These are phyloP conservation scores for Diplolepis rosae DNA, from an alignment of 2,888 invertebrate species.

Conservation along the genomic window DNA sequence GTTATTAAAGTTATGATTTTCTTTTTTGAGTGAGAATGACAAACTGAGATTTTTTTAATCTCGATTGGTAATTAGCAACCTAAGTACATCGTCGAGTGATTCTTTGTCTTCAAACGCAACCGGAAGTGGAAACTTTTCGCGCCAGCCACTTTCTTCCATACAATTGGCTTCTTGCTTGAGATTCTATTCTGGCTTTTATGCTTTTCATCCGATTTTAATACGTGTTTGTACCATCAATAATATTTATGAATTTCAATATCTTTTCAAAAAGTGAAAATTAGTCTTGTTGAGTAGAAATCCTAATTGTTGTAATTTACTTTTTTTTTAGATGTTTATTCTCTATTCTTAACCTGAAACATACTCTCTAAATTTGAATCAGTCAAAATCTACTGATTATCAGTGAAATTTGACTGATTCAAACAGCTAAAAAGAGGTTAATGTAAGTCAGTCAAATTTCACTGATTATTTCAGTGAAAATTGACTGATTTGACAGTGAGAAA, in stretches of 20 bases:
- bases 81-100: background rate
- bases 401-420: too few relatives aligned
- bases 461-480: too few relatives aligned
- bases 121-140: conserved; percentile 46
- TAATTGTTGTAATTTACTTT: background rate
- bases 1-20: background rate
- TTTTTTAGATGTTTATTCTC: too few relatives aligned
- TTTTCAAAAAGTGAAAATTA: background rate
- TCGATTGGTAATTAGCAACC: background rate
- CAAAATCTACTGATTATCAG: too few relatives aligned
- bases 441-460: too few relatives aligned
- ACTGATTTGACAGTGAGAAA: too few relatives aligned
- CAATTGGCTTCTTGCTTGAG: conserved; percentile 40
- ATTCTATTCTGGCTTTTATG: background rate
- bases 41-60: background rate
- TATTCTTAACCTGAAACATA: too few relatives aligned
- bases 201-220: background rate
- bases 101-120: conserved; percentile 38
- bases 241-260: background rate
- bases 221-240: conserved; percentile 5
- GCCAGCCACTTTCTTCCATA: conserved; percentile 41
- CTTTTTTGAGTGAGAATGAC: background rate
- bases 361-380: too few relatives aligned
- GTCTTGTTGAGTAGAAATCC: background rate
- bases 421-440: too few relatives aligned